Evolutionary conservation across 2,113 vertebrate species (phyloP).

Genomic region (Bujurquina vittata): DNA sequence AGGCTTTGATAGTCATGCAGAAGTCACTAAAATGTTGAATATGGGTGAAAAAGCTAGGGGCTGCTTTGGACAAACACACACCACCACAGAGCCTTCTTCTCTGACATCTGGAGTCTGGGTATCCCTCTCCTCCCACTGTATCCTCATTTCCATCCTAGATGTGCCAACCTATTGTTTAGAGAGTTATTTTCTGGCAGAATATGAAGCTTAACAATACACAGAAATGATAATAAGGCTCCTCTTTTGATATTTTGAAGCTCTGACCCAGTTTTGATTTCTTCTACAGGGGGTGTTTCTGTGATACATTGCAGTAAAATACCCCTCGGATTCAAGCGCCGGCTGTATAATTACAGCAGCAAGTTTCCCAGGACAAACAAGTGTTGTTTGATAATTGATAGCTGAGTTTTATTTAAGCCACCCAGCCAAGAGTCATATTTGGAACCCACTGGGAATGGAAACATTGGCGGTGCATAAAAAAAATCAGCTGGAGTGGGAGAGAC

Average conservation of each 20-base stretch:
- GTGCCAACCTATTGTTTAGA: conserved; percentile 65
- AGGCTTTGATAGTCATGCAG: conserved; percentile 38
- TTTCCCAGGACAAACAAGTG: conserved; percentile 29
- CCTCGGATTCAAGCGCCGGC: not conserved
- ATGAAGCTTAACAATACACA: conserved; percentile 61
- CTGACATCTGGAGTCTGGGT: conserved; percentile 31
- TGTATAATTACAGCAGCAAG: conserved; percentile 45
- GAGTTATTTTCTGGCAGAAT: conserved; percentile 61
- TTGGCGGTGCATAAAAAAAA: not conserved
- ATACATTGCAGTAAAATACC: conserved; percentile 32
- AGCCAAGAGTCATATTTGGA: conserved; percentile 17
- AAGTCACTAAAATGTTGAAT: conserved; percentile 31
- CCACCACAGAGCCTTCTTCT: conserved; percentile 18
- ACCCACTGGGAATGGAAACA: not conserved
- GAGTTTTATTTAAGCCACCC: conserved; percentile 1
- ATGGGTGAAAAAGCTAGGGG: conserved; percentile 30
- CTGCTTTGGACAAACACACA: conserved; percentile 32
- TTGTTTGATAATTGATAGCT: conserved; percentile 27
- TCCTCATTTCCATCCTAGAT: conserved; percentile 50
- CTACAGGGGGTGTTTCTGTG: conserved; percentile 44
- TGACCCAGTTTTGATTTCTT: conserved; percentile 77
- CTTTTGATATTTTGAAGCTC: conserved; percentile 70
- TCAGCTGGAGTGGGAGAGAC: conserved; percentile 4
- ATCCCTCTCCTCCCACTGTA: conserved; percentile 39
- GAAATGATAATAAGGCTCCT: conserved; percentile 68